Conservation (phyloP, 2,113 vertebrate genomes). For the Empidonax traillii region DNA sequence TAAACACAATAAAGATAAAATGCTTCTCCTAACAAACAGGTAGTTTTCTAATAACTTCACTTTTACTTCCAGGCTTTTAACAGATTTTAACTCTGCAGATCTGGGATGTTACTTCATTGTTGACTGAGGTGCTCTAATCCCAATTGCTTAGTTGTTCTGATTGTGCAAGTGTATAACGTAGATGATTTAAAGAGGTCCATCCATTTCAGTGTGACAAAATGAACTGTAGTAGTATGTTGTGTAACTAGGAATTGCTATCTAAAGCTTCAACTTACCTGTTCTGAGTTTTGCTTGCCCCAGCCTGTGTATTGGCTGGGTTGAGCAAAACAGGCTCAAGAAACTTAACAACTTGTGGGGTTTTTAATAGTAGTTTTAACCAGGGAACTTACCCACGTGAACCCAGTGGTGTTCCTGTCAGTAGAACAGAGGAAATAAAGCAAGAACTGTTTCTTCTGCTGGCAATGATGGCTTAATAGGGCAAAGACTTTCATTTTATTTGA, state of each 20-base stretch:
- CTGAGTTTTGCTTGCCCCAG: background rate
- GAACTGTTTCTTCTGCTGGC: background rate
- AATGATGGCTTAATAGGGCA: background rate
- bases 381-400: background rate
- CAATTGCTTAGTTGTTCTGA: background rate
- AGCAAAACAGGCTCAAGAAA: background rate
- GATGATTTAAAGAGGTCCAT: background rate
- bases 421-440: background rate
- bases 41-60: background rate
- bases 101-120: background rate
- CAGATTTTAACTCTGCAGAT: background rate
- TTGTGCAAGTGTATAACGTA: fast-evolving
- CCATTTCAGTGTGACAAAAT: background rate
- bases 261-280: background rate
- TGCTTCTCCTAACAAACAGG: background rate
- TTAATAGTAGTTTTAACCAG: background rate
- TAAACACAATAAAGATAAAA: background rate
- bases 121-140: background rate
- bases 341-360: background rate
- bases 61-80: background rate
- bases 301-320: background rate
- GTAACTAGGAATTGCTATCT: background rate
- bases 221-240: fast-evolving
- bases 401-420: background rate
- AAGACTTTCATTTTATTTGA: background rate